Evolutionary conservation across 2,113 vertebrate species (phyloP).

Genomic region (Trinectes maculatus): DNA sequence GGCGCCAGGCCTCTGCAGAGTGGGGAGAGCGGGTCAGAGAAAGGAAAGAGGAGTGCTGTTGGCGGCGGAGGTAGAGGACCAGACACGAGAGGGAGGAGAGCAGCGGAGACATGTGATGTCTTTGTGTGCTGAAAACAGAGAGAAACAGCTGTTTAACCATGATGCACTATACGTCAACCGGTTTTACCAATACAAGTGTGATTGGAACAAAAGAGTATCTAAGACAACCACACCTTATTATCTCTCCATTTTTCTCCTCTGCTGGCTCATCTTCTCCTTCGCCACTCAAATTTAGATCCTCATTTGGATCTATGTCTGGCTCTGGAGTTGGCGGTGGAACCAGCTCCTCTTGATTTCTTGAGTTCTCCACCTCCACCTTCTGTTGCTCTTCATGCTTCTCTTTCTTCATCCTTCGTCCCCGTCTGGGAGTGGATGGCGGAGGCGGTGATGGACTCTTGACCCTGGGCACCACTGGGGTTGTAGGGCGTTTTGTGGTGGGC

Average conservation of each 20-base stretch:
- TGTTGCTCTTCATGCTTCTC: constrained; percentile 69
- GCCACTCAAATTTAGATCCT: constrained; percentile 73
- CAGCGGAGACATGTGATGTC: constrained; percentile 79
- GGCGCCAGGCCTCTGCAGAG: constrained; percentile 82
- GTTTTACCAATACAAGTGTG: not conserved
- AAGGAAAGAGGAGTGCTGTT: constrained; percentile 81
- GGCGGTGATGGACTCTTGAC: constrained; percentile 72
- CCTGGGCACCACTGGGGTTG: constrained; percentile 20
- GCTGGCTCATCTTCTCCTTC: constrained; percentile 66
- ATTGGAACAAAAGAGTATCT: not conserved
- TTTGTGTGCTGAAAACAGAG: constrained; percentile 57
- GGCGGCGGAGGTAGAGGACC: constrained; percentile 78
- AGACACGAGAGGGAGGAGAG: constrained; percentile 83
- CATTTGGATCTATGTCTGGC: constrained; percentile 73
- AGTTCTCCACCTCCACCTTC: constrained; percentile 64
- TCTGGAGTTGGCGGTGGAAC: constrained; percentile 76
- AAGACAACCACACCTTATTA: constrained; percentile 63
- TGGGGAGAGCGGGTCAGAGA: constrained; percentile 75
- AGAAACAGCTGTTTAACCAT: not conserved
- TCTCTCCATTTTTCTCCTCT: constrained; percentile 77
- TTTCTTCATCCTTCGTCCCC: constrained; percentile 77
- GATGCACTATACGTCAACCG: not conserved
- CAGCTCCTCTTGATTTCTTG: constrained; percentile 70
- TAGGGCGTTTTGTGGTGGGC: constrained; percentile 27
- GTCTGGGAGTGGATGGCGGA: constrained; percentile 56